These are phyloP conservation scores for Cheumatopsyche charites DNA, from an alignment of 1,140 invertebrate genomes.

Conservation along the genomic window DNA sequence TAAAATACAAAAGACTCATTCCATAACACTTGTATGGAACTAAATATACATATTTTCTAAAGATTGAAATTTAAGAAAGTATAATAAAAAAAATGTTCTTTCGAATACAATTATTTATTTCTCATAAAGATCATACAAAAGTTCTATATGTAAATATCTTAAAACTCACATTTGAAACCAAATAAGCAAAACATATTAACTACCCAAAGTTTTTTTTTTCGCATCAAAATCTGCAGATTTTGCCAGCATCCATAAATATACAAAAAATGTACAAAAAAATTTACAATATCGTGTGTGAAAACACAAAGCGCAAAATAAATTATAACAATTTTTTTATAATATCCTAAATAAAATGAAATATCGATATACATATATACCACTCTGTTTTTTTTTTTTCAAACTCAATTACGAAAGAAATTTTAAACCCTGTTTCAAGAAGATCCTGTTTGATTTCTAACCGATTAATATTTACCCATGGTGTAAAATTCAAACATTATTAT, in stretches of 20 bases:
- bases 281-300: neutral
- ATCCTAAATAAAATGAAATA: conserved; percentile 11
- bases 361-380: neutral
- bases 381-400: too few species aligned
- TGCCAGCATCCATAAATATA: neutral
- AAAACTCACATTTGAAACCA: conserved; percentile 7
- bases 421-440: too few species aligned
- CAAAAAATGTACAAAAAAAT: conserved; percentile 13
- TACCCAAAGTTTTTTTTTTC: conserved; percentile 13
- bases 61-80: too few species aligned
- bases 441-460: too few species aligned
- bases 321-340: too few species aligned
- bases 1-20: too few species aligned
- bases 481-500: neutral
- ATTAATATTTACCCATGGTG: too few species aligned
- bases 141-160: neutral
- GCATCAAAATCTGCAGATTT: neutral
- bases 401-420: too few species aligned
- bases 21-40: too few species aligned
- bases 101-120: conserved; percentile 19
- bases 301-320: too few species aligned
- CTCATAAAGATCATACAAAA: conserved; percentile 24
- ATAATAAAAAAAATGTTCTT: neutral
- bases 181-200: conserved; percentile 16
- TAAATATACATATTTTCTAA: too few species aligned